Percentiles rank a stretch among this genome's conserved stretches.
phyloP scores from a whole-genome alignment of 1,140 invertebrate genomes.

The Drosophila albomicans region DNA sequence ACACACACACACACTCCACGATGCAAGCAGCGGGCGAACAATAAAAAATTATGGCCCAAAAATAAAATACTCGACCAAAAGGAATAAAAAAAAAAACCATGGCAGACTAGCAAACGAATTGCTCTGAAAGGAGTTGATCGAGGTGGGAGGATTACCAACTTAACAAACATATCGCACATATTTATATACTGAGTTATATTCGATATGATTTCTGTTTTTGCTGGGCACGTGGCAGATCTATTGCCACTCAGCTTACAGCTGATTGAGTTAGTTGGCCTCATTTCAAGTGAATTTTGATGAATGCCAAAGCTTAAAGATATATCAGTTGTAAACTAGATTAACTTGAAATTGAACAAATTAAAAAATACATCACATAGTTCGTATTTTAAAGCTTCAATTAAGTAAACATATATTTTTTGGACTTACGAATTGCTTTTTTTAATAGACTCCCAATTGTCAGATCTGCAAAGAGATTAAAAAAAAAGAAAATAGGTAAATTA shows the following conservation, averaged over 20 bases:
- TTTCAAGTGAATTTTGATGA: not conserved
- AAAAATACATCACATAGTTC: too few relatives aligned
- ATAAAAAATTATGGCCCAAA: constrained; percentile 59
- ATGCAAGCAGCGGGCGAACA: constrained; percentile 47
- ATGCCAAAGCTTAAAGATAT: not conserved
- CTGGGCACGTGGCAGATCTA: not conserved
- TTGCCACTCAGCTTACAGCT: not conserved
- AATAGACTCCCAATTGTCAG: too few relatives aligned
- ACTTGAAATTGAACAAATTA: too few relatives aligned
- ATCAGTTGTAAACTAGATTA: too few relatives aligned
- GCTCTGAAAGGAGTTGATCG: not conserved
- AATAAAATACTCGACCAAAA: constrained; percentile 22
- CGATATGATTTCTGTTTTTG: not conserved
- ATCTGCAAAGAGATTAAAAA: too few relatives aligned
- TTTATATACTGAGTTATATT: not conserved
- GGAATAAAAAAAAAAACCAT: not conserved
- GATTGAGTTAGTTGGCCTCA: not conserved
- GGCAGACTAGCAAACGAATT: constrained; percentile 5
- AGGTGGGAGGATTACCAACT: not conserved
- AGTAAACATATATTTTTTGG: too few relatives aligned
- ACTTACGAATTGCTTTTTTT: too few relatives aligned
- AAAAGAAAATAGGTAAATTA: too few relatives aligned
- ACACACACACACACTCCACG: constrained; percentile 24
- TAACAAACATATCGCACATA: not conserved
- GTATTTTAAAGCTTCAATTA: too few relatives aligned